A percentile compares a stretch with the other conserved stretches of the same genome.
These are phyloP conservation scores for Batillaria attramentaria DNA, from an alignment of 1,140 invertebrate species.

Conservation along the genomic window DNA sequence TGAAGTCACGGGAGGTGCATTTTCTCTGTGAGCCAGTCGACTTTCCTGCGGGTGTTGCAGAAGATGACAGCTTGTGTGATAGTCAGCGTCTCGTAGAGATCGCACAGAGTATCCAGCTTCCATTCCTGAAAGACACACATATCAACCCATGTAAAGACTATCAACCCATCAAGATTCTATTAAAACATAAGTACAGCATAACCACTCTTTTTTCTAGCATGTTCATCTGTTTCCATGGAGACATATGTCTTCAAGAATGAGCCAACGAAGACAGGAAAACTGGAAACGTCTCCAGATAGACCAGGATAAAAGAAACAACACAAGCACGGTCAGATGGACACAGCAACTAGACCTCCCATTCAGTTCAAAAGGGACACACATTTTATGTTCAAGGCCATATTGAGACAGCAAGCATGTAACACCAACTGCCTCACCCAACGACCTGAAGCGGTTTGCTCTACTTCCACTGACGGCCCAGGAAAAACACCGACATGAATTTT, in stretches of 20 bases:
- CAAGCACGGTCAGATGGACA: no score
- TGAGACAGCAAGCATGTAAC: neutral
- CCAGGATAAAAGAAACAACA: no score
- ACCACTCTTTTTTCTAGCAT: no score
- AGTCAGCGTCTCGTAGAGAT: constrained; percentile 97
- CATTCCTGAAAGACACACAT: constrained; percentile 80
- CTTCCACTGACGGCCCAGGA: constrained; percentile 23
- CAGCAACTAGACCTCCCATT: no score
- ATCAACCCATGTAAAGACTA: neutral
- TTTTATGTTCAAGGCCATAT: neutral
- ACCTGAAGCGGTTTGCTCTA: neutral
- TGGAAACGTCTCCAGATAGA: no score
- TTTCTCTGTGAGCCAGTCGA: constrained; percentile 96
- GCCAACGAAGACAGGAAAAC: no score
- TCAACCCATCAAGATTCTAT: neutral
- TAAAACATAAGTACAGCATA: no score
- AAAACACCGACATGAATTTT: constrained; percentile 4
- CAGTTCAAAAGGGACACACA: no score
- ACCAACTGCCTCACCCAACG: constrained; percentile 7
- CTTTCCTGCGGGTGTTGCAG: constrained; percentile 99
- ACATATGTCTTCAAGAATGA: no score
- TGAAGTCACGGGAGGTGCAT: constrained; percentile 95
- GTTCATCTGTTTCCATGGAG: no score
- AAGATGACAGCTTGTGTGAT: constrained; percentile 99
- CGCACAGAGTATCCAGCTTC: constrained; percentile 93